Percentiles rank a stretch among this genome's conserved stretches.
Evolutionary conservation across 1,140 invertebrate species (phyloP).

Genomic region (Drosophila nasuta): DNA sequence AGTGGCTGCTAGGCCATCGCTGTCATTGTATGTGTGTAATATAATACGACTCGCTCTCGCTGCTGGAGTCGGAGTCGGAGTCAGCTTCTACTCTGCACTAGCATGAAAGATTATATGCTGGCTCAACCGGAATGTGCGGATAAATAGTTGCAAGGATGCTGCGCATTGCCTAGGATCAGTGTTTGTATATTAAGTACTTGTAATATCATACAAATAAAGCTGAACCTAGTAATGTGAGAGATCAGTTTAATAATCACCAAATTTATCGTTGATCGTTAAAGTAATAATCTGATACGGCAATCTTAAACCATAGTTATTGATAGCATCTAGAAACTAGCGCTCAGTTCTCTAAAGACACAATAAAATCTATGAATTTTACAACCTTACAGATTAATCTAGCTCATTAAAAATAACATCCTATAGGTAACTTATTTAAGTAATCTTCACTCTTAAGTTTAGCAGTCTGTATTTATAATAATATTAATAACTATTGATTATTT

Average conservation of each 20-base stretch:
- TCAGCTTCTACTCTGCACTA: constrained; percentile 1
- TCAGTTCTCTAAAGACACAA: too few species aligned
- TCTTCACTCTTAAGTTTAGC: too few species aligned
- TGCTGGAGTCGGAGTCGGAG: background rate
- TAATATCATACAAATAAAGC: background rate
- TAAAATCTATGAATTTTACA: too few species aligned
- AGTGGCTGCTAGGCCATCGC: constrained; percentile 61
- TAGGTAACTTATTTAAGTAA: too few species aligned
- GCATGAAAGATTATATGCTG: constrained; percentile 16
- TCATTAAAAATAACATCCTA: too few species aligned
- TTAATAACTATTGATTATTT: too few species aligned
- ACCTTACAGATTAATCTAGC: too few species aligned
- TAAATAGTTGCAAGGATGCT: constrained; percentile 1
- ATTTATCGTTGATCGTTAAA: background rate
- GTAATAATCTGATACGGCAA: too few species aligned
- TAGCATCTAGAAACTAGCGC: too few species aligned
- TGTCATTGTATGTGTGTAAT: constrained; percentile 61
- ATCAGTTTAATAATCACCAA: background rate
- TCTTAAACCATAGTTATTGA: too few species aligned
- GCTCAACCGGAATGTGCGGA: constrained; percentile 13
- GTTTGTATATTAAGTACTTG: background rate
- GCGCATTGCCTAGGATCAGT: background rate
- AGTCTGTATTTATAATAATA: too few species aligned
- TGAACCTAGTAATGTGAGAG: too few species aligned
- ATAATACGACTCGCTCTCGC: background rate